Conservation (phyloP, 1,140 invertebrate species). For the Leptinotarsa lineolata region DNA sequence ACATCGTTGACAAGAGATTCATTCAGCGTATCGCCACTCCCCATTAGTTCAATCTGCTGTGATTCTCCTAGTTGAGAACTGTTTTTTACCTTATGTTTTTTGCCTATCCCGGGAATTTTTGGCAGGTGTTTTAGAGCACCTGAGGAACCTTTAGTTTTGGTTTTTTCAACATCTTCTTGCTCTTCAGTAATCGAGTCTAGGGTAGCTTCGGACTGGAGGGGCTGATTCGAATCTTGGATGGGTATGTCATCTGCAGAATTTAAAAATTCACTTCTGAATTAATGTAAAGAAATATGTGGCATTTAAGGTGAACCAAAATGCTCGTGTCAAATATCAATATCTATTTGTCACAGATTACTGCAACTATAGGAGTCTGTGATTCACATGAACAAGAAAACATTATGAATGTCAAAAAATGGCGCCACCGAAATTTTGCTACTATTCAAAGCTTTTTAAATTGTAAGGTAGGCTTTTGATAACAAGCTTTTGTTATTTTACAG, state of each 20-base stretch:
- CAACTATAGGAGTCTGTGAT: too few species aligned
- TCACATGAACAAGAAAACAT: too few species aligned
- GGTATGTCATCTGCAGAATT: conserved; percentile 53
- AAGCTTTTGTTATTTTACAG: too few species aligned
- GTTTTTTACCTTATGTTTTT: conserved; percentile 51
- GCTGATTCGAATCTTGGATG: conserved; percentile 50
- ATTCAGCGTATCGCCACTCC: conserved; percentile 33
- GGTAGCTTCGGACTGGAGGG: conserved; percentile 34
- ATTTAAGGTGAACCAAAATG: background rate
- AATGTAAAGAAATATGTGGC: too few species aligned
- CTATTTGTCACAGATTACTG: too few species aligned
- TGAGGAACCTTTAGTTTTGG: conserved; percentile 43
- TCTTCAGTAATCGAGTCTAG: conserved; percentile 55
- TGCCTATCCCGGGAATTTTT: conserved; percentile 52
- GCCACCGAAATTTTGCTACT: too few species aligned
- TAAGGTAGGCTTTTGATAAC: too few species aligned
- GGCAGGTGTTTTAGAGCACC: conserved; percentile 54
- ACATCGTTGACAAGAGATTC: conserved; percentile 38
- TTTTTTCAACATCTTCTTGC: conserved; percentile 50
- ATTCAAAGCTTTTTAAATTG: too few species aligned
- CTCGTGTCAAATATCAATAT: too few species aligned
- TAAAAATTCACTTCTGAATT: too few species aligned
- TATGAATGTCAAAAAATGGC: too few species aligned
- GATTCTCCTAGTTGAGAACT: conserved; percentile 37
- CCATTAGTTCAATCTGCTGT: conserved; percentile 33